Evolutionary conservation across 2,888 invertebrate genomes (phyloP).

Genomic region (Hyles lineata): DNA sequence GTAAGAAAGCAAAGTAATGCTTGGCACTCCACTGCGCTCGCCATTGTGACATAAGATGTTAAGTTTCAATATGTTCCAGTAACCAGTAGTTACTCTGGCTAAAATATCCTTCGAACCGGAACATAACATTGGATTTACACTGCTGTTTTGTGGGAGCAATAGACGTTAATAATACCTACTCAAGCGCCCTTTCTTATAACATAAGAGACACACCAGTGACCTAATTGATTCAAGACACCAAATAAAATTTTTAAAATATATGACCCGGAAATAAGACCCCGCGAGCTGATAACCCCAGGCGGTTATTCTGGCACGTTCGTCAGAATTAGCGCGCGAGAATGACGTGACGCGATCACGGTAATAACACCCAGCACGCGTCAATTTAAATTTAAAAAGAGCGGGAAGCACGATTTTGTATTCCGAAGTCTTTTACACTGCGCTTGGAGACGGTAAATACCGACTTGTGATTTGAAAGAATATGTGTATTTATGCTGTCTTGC

Average conservation of each 20-base stretch:
- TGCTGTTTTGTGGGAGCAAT: no score
- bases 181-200: no score
- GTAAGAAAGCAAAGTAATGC: no score
- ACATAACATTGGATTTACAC: no score
- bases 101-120: no score
- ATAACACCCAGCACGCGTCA: constrained; percentile 30
- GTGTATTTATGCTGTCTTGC: no score
- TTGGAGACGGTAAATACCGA: not conserved
- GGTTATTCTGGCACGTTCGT: constrained; percentile 28
- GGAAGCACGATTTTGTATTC: constrained; percentile 14
- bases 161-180: no score
- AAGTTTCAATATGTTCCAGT: no score
- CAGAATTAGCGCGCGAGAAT: constrained; percentile 22
- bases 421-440: constrained; percentile 1
- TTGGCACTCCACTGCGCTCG: no score
- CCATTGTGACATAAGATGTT: no score
- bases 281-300: constrained; percentile 4
- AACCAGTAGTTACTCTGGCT: no score
- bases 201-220: not conserved
- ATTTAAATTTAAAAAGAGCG: constrained; percentile 28
- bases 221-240: not conserved
- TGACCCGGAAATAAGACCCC: not conserved
- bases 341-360: constrained; percentile 28
- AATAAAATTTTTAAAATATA: not conserved
- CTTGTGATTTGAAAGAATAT: not conserved